phyloP scores from a whole-genome alignment of 1,140 invertebrate genomes.

The Tenebrio molitor region DNA sequence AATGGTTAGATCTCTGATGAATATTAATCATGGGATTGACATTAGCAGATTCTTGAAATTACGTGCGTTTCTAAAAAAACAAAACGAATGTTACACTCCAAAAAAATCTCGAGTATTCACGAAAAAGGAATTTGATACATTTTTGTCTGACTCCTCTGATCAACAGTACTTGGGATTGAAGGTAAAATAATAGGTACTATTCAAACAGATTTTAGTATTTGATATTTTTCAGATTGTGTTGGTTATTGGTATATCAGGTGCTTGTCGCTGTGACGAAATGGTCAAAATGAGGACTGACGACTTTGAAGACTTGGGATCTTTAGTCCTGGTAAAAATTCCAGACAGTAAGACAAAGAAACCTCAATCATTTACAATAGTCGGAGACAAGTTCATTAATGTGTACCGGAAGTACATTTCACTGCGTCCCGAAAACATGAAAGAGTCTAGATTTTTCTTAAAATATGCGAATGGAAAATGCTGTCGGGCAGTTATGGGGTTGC shows the following conservation, averaged over 20 bases:
- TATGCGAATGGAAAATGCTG: neutral
- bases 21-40: slow-evolving; percentile 26
- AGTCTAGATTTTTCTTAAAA: slow-evolving; percentile 3
- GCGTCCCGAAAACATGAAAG: slow-evolving; percentile 49
- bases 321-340: slow-evolving; percentile 52
- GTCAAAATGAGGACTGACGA: slow-evolving; percentile 51
- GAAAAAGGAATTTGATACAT: slow-evolving; percentile 1
- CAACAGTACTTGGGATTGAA: neutral
- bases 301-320: slow-evolving; percentile 49
- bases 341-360: slow-evolving; percentile 9
- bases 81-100: neutral
- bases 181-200: no score
- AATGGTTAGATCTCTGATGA: slow-evolving; percentile 6
- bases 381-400: slow-evolving; percentile 53
- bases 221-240: no score
- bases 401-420: slow-evolving; percentile 50
- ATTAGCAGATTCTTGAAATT: slow-evolving; percentile 24
- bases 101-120: slow-evolving; percentile 33
- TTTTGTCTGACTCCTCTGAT: neutral
- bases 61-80: no score
- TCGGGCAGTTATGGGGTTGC: neutral
- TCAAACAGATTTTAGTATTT: no score
- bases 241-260: slow-evolving; percentile 2
- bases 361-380: slow-evolving; percentile 56
- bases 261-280: slow-evolving; percentile 44